Conservation (phyloP, 2,888 invertebrate genomes). For the Catotricha subobsoleta region DNA sequence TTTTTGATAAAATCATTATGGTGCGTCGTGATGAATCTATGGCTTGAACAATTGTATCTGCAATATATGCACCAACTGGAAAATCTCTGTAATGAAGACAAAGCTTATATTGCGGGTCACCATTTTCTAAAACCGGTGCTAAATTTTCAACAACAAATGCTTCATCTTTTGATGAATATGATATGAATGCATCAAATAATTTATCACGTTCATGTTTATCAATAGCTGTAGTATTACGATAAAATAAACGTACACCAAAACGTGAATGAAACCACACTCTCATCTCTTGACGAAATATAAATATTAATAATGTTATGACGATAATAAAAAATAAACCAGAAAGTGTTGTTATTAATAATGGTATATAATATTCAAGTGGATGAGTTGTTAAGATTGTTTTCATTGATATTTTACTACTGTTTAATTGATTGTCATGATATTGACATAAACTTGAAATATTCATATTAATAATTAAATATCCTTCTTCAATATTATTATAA, state of each 20-base stretch:
- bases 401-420: constrained; percentile 53
- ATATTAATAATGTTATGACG: constrained; percentile 54
- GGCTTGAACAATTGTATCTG: constrained; percentile 83
- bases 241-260: constrained; percentile 66
- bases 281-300: constrained; percentile 66
- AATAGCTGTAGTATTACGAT: constrained; percentile 51
- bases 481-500: no score
- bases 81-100: constrained; percentile 86
- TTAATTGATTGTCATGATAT: constrained; percentile 24
- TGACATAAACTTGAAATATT: no score
- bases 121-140: constrained; percentile 69
- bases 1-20: constrained; percentile 80
- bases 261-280: constrained; percentile 76
- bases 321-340: constrained; percentile 59
- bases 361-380: constrained; percentile 62
- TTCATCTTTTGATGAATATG: constrained; percentile 86
- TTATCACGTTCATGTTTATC: constrained; percentile 70
- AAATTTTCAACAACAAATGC: constrained; percentile 75
- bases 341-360: constrained; percentile 56
- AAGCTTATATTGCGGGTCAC: constrained; percentile 62
- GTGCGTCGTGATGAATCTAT: constrained; percentile 81
- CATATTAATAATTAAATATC: no score
- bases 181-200: constrained; percentile 87
- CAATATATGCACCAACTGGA: constrained; percentile 71
- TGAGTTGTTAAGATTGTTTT: constrained; percentile 23